A percentile compares a stretch with the other conserved stretches of the same genome.
These are phyloP conservation scores for Epirrita christyi DNA, from an alignment of 2,888 invertebrate species.

Conservation along the genomic window DNA sequence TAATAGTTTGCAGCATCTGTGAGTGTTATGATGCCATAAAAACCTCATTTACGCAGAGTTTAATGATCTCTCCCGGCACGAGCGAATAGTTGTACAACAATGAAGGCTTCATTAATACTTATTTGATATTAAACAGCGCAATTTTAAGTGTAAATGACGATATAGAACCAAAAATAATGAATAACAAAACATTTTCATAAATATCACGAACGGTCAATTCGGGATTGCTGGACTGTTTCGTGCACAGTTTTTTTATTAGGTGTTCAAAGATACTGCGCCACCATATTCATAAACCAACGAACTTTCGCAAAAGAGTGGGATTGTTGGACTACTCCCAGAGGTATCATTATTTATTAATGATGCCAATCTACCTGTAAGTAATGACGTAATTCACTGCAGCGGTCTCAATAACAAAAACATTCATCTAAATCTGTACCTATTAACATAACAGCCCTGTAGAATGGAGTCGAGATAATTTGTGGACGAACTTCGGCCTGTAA, in stretches of 20 bases:
- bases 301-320: too few relatives aligned
- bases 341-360: neutral
- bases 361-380: constrained; percentile 38
- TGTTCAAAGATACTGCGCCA: too few relatives aligned
- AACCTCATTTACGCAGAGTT: constrained; percentile 68
- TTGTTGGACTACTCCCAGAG: too few relatives aligned
- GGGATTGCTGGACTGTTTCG: too few relatives aligned
- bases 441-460: constrained; percentile 83
- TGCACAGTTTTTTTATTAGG: too few relatives aligned
- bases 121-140: constrained; percentile 59
- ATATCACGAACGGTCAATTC: too few relatives aligned
- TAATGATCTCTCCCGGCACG: constrained; percentile 64
- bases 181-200: neutral
- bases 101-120: constrained; percentile 54
- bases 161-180: constrained; percentile 1
- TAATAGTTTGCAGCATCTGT: constrained; percentile 72
- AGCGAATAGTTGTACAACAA: constrained; percentile 47
- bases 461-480: constrained; percentile 84
- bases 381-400: constrained; percentile 68
- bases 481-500: constrained; percentile 82
- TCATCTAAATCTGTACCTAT: constrained; percentile 77
- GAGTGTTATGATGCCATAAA: constrained; percentile 73
- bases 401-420: constrained; percentile 73
- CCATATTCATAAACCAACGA: too few relatives aligned
- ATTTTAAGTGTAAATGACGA: constrained; percentile 7